A percentile compares a stretch with the other conserved stretches of the same genome.
These are phyloP conservation scores for Heterochromis multidens DNA, from an alignment of 2,113 vertebrate genomes.

Conservation along the genomic window DNA sequence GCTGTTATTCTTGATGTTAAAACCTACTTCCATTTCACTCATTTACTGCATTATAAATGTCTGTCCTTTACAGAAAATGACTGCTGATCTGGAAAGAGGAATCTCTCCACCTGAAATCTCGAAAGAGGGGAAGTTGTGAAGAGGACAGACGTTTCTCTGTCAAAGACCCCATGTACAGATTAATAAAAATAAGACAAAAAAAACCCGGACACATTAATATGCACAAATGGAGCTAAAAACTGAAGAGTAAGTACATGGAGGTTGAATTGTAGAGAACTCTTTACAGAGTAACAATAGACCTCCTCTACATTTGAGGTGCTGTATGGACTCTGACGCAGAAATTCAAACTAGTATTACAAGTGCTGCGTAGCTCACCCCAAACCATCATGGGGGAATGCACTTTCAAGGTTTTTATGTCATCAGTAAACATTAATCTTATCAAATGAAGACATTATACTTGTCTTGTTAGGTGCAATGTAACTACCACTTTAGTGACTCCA, in stretches of 20 bases:
- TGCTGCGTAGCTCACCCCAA: not conserved
- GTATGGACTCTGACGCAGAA: not conserved
- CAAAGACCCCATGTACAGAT: not conserved
- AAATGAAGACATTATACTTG: not conserved
- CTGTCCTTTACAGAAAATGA: constrained; percentile 47
- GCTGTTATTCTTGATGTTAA: not conserved
- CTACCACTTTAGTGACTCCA: not conserved
- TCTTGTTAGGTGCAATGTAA: not conserved
- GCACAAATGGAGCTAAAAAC: not conserved
- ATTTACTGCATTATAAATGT: not conserved
- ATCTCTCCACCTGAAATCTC: constrained; percentile 3
- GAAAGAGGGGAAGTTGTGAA: constrained; percentile 45
- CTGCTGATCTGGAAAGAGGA: constrained; percentile 19
- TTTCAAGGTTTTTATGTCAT: not conserved
- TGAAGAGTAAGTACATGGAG: not conserved
- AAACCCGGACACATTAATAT: not conserved
- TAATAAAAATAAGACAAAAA: not conserved
- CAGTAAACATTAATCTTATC: not conserved
- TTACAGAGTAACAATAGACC: not conserved
- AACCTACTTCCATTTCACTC: not conserved
- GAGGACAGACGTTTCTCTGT: not conserved
- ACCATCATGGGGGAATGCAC: not conserved
- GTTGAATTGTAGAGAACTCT: not conserved
- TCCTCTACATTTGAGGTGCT: not conserved
- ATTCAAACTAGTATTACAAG: not conserved